These are phyloP conservation scores for Limosa lapponica DNA, from an alignment of 2,797 vertebrate genomes.

Conservation along the genomic window DNA sequence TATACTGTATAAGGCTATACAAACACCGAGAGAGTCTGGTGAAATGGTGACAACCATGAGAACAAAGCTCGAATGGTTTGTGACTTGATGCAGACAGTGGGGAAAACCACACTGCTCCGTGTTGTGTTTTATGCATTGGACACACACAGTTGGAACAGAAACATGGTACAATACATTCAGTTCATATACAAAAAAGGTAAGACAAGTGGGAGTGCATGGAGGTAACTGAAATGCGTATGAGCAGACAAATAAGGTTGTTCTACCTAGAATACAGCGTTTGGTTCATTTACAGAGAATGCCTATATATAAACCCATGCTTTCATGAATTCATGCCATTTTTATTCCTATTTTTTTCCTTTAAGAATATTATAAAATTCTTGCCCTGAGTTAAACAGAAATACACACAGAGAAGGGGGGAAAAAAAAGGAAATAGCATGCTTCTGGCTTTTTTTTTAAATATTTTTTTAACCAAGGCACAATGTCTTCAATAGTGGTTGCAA, in stretches of 20 bases:
- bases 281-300: constrained; percentile 41
- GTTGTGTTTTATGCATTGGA: not conserved
- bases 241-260: constrained; percentile 9
- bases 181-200: not conserved
- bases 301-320: constrained; percentile 54
- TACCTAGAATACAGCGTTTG: constrained; percentile 19
- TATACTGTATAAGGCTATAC: constrained; percentile 49
- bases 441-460: not conserved
- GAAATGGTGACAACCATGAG: constrained; percentile 36
- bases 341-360: constrained; percentile 51
- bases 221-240: not conserved
- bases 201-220: not conserved
- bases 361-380: constrained; percentile 66
- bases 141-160: constrained; percentile 11
- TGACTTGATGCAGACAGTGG: not conserved
- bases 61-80: constrained; percentile 11
- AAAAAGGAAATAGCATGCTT: constrained; percentile 46
- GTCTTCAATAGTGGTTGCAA: constrained; percentile 53
- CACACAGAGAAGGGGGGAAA: not conserved
- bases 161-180: not conserved
- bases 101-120: not conserved
- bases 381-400: constrained; percentile 70
- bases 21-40: constrained; percentile 33
- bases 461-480: constrained; percentile 65
- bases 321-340: constrained; percentile 54